Evolutionary conservation across 2,113 vertebrate genomes (phyloP), one percentile per base, ranked within the genome.

Genomic region (Protomyctophum bolini): DNA sequence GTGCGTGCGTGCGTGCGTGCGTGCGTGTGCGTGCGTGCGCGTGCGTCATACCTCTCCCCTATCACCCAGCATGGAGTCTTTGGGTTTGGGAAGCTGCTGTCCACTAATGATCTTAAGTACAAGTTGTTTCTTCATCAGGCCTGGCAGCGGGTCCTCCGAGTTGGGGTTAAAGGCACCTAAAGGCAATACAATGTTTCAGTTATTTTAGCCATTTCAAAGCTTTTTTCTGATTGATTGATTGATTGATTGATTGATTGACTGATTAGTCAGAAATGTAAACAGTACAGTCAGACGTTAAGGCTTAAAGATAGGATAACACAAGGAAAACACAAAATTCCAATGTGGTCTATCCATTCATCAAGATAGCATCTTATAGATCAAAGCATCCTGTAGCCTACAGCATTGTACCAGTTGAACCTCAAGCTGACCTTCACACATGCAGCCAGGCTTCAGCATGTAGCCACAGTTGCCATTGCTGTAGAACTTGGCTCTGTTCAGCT

Each of bases 401-500:
- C 21, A 21, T 21, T 21, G 21, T 21, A 21, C 21, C 21, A 21
- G 33, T 3, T 41, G 33, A 41, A 33, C 2, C 4, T 33, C 33
- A 6, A 12, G 12, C 92, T 91, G 74, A 99, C 98, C 97, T 93
- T 96, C 95, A 92, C 94, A 96, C 96, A 98, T 96, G 90, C 95
- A 96, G 70, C 66, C 76, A 0, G 98, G 98, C 83, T 99, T 99
- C 63, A 97, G 94, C 78, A 96, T 93, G 14, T 98, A 99, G 79
- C 98, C 98, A n/a, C 97, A 98, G 80, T 93, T 97, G 50, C 97
- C 97, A 0, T 99, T 99, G 92, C 94, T 94, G 75, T 94, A 92
- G 77, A 99, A 99, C 87, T 98, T 98, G 88, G 98, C 97, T 67
- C 97, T 75, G 92, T 99, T 99, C 76, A 99, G 92, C 80, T 99